phyloP scores from a whole-genome alignment of 2,888 invertebrate species.

The Trichacis sp. region DNA sequence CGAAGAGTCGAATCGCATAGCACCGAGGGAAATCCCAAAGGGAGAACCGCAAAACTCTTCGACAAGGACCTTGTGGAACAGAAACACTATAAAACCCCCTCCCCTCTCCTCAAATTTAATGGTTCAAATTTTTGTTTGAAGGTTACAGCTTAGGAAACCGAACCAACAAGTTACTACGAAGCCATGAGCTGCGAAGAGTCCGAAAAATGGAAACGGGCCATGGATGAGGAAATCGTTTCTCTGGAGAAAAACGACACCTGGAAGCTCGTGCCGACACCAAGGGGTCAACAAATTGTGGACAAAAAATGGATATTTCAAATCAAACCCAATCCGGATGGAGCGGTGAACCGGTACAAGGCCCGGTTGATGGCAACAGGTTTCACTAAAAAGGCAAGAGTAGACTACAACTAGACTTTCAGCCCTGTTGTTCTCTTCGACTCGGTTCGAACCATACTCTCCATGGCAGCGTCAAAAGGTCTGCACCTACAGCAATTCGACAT shows the following conservation, averaged over 20 bases:
- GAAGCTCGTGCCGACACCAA: no score
- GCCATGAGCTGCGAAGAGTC: no score
- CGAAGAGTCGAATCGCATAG: no score
- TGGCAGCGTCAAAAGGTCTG: slow-evolving; percentile 48
- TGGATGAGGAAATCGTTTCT: no score
- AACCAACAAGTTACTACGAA: slow-evolving; percentile 7
- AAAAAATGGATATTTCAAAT: no score
- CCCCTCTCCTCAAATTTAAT: no score
- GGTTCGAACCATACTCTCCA: slow-evolving; percentile 44
- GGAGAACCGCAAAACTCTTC: no score
- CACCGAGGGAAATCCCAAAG: no score
- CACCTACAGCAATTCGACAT: slow-evolving; percentile 50
- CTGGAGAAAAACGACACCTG: no score
- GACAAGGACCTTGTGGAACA: not conserved
- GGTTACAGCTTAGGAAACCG: not conserved
- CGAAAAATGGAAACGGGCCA: no score
- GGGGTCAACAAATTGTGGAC: no score
- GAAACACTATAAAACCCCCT: not conserved
- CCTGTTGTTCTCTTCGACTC: slow-evolving; percentile 49
- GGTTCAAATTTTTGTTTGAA: not conserved
- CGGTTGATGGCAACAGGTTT: slow-evolving; percentile 53
- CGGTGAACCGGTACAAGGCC: slow-evolving; percentile 46
- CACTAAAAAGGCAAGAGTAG: slow-evolving; percentile 45
- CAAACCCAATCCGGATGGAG: not conserved
- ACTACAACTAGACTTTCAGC: slow-evolving; percentile 52